A percentile compares a stretch with the other conserved stretches of the same genome.
Conservation (phyloP, 2,113 vertebrate genomes). For the Stegastes partitus region DNA sequence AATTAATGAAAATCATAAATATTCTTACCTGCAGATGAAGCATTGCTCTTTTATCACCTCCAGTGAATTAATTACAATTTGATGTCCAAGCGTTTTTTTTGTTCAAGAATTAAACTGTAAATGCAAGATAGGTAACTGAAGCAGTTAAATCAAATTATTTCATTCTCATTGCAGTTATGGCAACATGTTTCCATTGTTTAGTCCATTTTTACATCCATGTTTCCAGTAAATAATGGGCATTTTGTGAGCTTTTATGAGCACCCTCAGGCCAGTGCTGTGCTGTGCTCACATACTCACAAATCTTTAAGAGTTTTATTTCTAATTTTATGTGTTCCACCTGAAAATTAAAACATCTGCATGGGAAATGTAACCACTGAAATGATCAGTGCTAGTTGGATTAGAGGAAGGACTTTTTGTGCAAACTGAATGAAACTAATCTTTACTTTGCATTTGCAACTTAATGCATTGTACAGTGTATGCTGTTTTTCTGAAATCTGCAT, state of each 20-base stretch:
- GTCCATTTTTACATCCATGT: conserved; percentile 19
- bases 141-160: background rate
- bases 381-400: conserved; percentile 1
- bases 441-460: conserved; percentile 5
- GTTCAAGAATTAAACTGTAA: background rate
- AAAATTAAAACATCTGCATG: conserved; percentile 22
- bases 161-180: background rate
- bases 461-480: background rate
- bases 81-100: background rate
- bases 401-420: background rate
- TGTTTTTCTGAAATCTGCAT: background rate
- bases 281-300: conserved; percentile 28
- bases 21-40: background rate
- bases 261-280: conserved; percentile 28
- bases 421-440: conserved; percentile 6
- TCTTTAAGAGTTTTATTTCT: conserved; percentile 19
- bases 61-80: background rate
- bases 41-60: background rate
- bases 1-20: background rate
- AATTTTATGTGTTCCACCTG: conserved; percentile 24
- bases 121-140: background rate
- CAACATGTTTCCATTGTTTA: conserved; percentile 17
- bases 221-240: conserved; percentile 24
- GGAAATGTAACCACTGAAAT: conserved; percentile 2
- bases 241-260: conserved; percentile 36